Conservation (phyloP, 2,113 vertebrate genomes). For the Phylloscopus trochilus region DNA sequence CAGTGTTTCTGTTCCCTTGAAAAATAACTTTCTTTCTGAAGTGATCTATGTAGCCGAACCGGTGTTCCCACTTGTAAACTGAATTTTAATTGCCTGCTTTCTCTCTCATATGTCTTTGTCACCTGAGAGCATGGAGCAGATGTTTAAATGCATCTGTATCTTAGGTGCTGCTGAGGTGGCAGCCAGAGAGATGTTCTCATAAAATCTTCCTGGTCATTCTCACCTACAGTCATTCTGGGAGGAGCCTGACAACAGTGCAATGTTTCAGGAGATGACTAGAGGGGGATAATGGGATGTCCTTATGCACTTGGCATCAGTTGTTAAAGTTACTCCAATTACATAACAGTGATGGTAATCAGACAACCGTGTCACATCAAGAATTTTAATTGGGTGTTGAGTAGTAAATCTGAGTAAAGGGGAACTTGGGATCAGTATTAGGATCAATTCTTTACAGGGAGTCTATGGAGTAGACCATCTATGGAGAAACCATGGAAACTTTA, state of each 20-base stretch:
- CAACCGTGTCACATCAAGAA: not conserved
- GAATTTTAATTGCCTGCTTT: not conserved
- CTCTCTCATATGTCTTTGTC: not conserved
- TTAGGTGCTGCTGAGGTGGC: not conserved
- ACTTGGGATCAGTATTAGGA: not conserved
- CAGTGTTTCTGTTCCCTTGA: not conserved
- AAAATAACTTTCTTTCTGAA: slow-evolving; percentile 6
- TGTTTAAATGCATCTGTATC: not conserved
- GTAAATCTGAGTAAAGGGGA: not conserved
- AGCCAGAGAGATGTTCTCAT: not conserved
- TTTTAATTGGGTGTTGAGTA: not conserved
- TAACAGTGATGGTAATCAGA: not conserved
- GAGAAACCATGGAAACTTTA: not conserved
- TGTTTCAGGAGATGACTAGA: not conserved
- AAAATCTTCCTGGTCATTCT: not conserved
- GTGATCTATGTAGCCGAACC: not conserved
- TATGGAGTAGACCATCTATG: not conserved
- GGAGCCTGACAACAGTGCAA: not conserved
- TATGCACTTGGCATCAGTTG: not conserved
- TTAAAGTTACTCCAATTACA: not conserved
- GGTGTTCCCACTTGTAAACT: not conserved
- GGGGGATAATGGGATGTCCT: not conserved
- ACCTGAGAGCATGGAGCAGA: not conserved
- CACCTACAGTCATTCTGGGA: not conserved
- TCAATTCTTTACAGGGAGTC: not conserved